Evolutionary conservation across 2,113 vertebrate species (phyloP).

Genomic region (Macheiramphus alcinus): DNA sequence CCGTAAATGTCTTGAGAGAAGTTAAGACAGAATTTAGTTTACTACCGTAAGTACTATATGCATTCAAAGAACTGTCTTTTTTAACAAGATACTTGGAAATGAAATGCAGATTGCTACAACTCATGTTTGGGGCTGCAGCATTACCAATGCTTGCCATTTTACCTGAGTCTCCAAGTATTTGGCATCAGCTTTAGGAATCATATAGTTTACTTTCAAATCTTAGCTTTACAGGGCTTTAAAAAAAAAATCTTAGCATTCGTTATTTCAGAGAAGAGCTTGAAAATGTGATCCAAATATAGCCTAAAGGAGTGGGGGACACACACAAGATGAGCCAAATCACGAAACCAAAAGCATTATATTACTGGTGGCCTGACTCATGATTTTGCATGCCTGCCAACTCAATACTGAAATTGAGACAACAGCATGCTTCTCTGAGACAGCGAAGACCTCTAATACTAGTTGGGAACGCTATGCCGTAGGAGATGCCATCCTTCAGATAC

Average conservation of each 20-base stretch:
- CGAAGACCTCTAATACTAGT: accelerated
- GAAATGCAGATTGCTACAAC: not conserved
- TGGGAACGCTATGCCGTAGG: not conserved
- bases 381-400: not conserved
- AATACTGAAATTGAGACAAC: not conserved
- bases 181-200: not conserved
- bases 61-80: not conserved
- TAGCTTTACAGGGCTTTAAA: not conserved
- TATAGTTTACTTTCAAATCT: not conserved
- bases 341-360: not conserved
- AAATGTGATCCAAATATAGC: not conserved
- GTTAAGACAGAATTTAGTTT: not conserved
- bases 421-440: not conserved
- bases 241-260: not conserved
- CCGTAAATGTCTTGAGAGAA: not conserved
- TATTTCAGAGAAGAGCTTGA: not conserved
- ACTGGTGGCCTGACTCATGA: not conserved
- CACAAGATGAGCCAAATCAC: not conserved
- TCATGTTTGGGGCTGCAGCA: not conserved
- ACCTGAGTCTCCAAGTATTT: not conserved
- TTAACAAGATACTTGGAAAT: not conserved
- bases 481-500: not conserved
- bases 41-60: not conserved
- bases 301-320: not conserved
- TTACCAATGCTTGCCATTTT: not conserved